phyloP scores from a whole-genome alignment of 2,888 invertebrate species.

The Chirona hameri region DNA sequence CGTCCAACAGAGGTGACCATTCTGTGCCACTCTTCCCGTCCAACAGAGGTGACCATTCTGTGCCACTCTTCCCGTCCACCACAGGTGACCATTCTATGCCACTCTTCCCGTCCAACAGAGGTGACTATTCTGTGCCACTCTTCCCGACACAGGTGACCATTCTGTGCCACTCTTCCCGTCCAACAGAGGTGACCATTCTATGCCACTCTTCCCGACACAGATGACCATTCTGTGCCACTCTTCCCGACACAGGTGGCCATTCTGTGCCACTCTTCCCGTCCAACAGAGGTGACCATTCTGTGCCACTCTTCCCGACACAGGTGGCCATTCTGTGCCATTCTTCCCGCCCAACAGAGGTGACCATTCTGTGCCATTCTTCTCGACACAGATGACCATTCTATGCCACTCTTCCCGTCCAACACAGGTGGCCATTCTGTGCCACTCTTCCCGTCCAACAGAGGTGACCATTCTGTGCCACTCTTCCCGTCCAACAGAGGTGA shows the following conservation, averaged over 20 bases:
- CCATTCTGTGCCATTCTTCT: too few species aligned
- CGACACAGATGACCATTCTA: background rate
- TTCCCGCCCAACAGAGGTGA: slow-evolving; percentile 57
- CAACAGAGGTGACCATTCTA: background rate
- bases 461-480: slow-evolving; percentile 7
- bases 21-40: too few species aligned
- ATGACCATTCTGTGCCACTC: too few species aligned
- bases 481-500: slow-evolving; percentile 57
- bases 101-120: too few species aligned
- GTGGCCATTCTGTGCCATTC: slow-evolving; percentile 2
- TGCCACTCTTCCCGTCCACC: slow-evolving; percentile 37
- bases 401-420: slow-evolving; percentile 38
- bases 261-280: slow-evolving; percentile 36
- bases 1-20: slow-evolving; percentile 60
- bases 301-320: too few species aligned
- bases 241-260: too few species aligned
- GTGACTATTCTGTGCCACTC: slow-evolving; percentile 3
- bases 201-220: slow-evolving; percentile 46
- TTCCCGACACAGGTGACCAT: slow-evolving; percentile 60
- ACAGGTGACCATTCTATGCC: too few species aligned
- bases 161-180: too few species aligned
- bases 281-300: slow-evolving; percentile 65
- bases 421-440: too few species aligned
- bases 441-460: too few species aligned
- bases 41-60: background rate